A percentile compares a stretch with the other conserved stretches of the same genome.
Evolutionary conservation across 23 tunicate genomes (phyloP).

Genomic region (Styela clava): DNA sequence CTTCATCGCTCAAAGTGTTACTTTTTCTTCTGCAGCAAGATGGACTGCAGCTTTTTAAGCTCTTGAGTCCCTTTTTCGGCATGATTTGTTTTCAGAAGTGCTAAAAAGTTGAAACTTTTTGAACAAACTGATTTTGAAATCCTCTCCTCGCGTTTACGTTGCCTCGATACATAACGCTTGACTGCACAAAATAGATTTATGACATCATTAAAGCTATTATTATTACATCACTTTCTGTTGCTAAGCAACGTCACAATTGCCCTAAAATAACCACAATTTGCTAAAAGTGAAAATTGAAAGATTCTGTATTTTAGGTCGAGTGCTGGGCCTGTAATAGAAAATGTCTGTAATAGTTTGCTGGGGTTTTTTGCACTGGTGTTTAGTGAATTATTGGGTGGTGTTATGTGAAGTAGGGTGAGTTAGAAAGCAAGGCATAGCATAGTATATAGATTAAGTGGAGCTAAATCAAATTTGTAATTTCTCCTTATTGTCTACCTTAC

Average conservation of each 20-base stretch:
- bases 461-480: too few relatives aligned
- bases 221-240: not conserved
- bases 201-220: not conserved
- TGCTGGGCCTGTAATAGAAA: too few relatives aligned
- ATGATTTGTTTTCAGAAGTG: not conserved
- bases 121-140: not conserved
- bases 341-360: too few relatives aligned
- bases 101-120: not conserved
- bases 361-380: too few relatives aligned
- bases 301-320: too few relatives aligned
- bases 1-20: not conserved
- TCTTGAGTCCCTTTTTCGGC: not conserved
- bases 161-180: not conserved
- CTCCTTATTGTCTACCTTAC: too few relatives aligned
- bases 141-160: not conserved
- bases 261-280: too few relatives aligned
- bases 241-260: not conserved
- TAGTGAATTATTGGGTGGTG: too few relatives aligned
- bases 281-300: too few relatives aligned
- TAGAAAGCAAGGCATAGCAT: too few relatives aligned
- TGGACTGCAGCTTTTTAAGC: not conserved
- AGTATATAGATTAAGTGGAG: too few relatives aligned
- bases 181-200: not conserved
- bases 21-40: slow-evolving; percentile 11
- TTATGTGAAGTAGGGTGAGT: too few relatives aligned